Evolutionary conservation across 2,888 invertebrate genomes (phyloP).

Genomic region (Coenonympha arcania): DNA sequence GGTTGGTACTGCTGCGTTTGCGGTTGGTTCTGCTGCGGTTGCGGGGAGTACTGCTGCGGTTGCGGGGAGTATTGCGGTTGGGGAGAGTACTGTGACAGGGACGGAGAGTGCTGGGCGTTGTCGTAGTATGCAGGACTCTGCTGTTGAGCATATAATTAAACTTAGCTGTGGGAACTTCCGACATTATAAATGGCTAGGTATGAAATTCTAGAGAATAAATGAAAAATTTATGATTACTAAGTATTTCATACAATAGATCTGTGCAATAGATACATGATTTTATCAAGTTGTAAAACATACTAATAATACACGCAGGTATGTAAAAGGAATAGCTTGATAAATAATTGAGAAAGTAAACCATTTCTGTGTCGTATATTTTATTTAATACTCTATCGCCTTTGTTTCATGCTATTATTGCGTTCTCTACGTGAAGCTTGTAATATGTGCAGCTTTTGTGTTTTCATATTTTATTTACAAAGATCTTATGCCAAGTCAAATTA

Average conservation of each 20-base stretch:
- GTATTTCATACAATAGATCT: too few relatives aligned
- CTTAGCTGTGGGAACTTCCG: conserved; percentile 26
- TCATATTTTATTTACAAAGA: conserved; percentile 34
- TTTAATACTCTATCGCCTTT: background rate
- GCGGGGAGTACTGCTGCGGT: conserved; percentile 22
- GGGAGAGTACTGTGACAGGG: conserved; percentile 35
- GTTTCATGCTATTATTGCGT: conserved; percentile 25
- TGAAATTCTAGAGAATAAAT: too few relatives aligned
- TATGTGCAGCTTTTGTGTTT: conserved; percentile 54
- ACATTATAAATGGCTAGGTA: background rate
- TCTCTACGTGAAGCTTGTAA: conserved; percentile 43
- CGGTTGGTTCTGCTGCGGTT: conserved; percentile 26
- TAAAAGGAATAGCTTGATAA: too few relatives aligned
- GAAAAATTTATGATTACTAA: too few relatives aligned
- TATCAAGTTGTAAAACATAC: too few relatives aligned
- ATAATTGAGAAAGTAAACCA: too few relatives aligned
- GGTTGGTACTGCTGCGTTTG: conserved; percentile 25
- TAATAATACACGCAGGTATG: too few relatives aligned
- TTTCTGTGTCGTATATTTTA: too few relatives aligned
- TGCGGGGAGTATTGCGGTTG: conserved; percentile 25
- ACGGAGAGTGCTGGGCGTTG: conserved; percentile 65
- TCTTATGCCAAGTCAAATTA: conserved; percentile 43
- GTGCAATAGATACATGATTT: too few relatives aligned
- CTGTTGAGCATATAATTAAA: conserved; percentile 45
- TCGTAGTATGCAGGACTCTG: conserved; percentile 66